Conservation (phyloP, 2,888 invertebrate species). For the Asteroscopus sphinx region DNA sequence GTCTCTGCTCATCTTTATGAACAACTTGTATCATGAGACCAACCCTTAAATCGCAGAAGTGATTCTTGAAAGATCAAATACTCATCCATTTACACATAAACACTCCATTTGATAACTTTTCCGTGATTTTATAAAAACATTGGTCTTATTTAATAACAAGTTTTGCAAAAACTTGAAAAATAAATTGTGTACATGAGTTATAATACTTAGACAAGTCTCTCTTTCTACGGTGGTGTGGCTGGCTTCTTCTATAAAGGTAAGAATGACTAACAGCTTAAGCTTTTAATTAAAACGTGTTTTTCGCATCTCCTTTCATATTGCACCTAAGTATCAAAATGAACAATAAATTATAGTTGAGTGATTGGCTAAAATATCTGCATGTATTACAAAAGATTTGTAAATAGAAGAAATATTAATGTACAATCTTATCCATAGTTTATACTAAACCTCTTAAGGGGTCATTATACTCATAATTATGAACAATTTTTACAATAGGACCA, state of each 20-base stretch:
- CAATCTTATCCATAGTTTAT: too few species aligned
- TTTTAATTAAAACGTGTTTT: slow-evolving; percentile 34
- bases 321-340: slow-evolving; percentile 17
- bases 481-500: too few species aligned
- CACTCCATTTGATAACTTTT: background rate
- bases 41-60: too few species aligned
- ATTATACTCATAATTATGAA: too few species aligned
- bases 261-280: slow-evolving; percentile 51
- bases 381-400: slow-evolving; percentile 2
- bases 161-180: background rate
- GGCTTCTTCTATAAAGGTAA: slow-evolving; percentile 49
- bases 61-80: too few species aligned
- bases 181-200: slow-evolving; percentile 26
- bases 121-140: too few species aligned
- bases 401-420: background rate
- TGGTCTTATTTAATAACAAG: too few species aligned
- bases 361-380: slow-evolving; percentile 22
- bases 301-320: slow-evolving; percentile 22
- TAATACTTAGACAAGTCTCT: slow-evolving; percentile 30
- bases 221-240: slow-evolving; percentile 34
- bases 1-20: too few species aligned
- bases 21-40: too few species aligned
- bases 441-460: too few species aligned
- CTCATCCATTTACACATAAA: too few species aligned
- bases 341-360: slow-evolving; percentile 11